Evolutionary conservation across 92 coral and sea anemone genomes (phyloP), one percentile per base, ranked within the genome.

Genomic region (Epizoanthus rinbou): DNA sequence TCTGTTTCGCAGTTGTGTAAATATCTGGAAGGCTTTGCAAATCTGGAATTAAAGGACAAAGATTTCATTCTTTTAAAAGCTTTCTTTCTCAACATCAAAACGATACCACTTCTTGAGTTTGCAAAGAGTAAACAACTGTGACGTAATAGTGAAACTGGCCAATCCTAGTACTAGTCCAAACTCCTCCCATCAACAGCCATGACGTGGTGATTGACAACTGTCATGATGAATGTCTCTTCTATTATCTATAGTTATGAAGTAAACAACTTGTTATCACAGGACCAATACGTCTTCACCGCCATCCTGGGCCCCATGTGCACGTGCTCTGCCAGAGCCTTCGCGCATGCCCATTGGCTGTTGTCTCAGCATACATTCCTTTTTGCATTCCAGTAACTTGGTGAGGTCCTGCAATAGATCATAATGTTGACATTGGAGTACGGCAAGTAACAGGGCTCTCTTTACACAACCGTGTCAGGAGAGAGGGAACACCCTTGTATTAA

Each of bases 351-450:
- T 87, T 82, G 85, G 91, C 19, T 87, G 85, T n/a, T 92, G 75
- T 64, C 86, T 93, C 65, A 82, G 66, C 90, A 91, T 82, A 54
- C 98, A 96, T 57, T 91, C 91, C 84, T 87, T 86, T 73, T 96
- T 96, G 85, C 99, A 96, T 74, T 96, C 96, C 67, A 96, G 88
- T 57, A 96, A 60, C 74, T 86, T 93, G 47, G 99, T 92, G 50
- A 96, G 91, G 69, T 96, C 99, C 99, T 96, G 75, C 5, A 82
- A 54, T 18, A 33, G 56, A 53, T 57, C 1, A n/a, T 39, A 72
- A 23, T 9, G 41, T 19, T 41, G 23, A 22, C 72, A 75, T 8
- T 28, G 33, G 3, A 22, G 4, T 8, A 15, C 2, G 21, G 28
- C 19, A 21, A 25, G 70, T 52, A 23, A 3, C 8, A 28, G 19